Evolutionary conservation across 2,888 invertebrate species (phyloP).

Genomic region (Drosophila infuscata): DNA sequence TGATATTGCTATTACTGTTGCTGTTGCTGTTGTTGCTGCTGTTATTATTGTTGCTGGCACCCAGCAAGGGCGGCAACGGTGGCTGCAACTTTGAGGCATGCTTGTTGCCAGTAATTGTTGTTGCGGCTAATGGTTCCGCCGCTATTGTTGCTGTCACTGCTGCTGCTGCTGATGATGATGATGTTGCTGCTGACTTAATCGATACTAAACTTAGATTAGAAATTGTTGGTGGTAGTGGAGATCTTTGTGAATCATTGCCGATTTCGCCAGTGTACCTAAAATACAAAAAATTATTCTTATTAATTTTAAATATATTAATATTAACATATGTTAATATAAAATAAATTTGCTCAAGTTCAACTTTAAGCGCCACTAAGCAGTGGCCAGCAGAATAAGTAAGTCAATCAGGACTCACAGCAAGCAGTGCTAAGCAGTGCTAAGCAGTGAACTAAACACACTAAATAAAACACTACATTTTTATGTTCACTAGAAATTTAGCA

Average conservation of each 20-base stretch:
- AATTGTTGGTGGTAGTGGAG: slow-evolving; percentile 85
- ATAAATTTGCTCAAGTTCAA: neutral
- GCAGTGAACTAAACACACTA: neutral
- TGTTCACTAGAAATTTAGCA: too few species aligned
- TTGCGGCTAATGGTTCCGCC: slow-evolving; percentile 36
- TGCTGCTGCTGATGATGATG: slow-evolving; percentile 19
- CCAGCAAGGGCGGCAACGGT: slow-evolving; percentile 62
- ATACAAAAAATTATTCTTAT: neutral
- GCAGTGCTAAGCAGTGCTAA: neutral
- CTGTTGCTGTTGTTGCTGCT: slow-evolving; percentile 15
- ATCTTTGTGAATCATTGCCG: slow-evolving; percentile 85
- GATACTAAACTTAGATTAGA: slow-evolving; percentile 84
- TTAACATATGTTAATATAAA: too few species aligned
- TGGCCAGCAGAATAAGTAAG: neutral
- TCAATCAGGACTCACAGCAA: neutral
- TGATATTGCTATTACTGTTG: slow-evolving; percentile 22
- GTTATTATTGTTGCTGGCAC: slow-evolving; percentile 53
- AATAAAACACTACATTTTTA: too few species aligned
- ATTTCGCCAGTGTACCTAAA: slow-evolving; percentile 85
- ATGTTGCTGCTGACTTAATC: slow-evolving; percentile 71
- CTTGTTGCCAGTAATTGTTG: slow-evolving; percentile 40
- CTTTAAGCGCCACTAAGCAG: neutral
- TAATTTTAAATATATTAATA: neutral
- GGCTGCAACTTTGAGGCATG: slow-evolving; percentile 63
- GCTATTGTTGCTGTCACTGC: slow-evolving; percentile 11